Evolutionary conservation across 2,797 vertebrate genomes (phyloP).

Genomic region (Synaphobranchus kaupii): DNA sequence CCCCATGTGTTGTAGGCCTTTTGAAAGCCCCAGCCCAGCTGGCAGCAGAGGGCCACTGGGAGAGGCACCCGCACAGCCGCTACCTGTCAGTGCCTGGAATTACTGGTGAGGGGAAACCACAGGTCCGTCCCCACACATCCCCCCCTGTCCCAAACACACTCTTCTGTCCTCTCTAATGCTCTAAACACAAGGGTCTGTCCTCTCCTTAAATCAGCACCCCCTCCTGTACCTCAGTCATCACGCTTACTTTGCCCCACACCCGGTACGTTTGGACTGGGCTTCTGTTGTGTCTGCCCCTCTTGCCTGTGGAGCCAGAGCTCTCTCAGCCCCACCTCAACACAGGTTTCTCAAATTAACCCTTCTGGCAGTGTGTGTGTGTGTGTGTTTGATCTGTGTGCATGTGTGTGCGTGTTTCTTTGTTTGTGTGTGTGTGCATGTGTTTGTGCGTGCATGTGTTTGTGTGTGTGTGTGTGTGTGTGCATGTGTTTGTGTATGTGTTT

Average conservation of each 20-base stretch:
- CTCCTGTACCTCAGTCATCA: background rate
- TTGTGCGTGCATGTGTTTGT: too few relatives aligned
- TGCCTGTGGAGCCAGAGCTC: background rate
- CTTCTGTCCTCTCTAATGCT: background rate
- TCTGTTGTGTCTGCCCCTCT: background rate
- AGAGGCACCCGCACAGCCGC: slow-evolving; percentile 56
- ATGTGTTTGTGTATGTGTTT: background rate
- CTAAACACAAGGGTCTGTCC: background rate
- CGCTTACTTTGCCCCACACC: background rate
- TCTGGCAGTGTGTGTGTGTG: background rate
- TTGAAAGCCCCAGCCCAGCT: slow-evolving; percentile 55
- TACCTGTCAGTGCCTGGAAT: slow-evolving; percentile 58
- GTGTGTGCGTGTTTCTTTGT: too few relatives aligned
- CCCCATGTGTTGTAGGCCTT: slow-evolving; percentile 53
- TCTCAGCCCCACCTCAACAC: background rate
- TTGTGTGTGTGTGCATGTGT: too few relatives aligned
- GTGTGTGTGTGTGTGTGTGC: too few relatives aligned
- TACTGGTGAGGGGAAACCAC: slow-evolving; percentile 56
- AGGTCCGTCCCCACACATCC: slow-evolving; percentile 34
- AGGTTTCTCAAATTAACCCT: background rate
- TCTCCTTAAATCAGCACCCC: background rate
- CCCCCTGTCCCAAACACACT: background rate
- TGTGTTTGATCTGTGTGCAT: too few relatives aligned
- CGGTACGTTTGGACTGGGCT: background rate
- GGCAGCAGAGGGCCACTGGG: slow-evolving; percentile 56